Base-by-base conservation (phyloP, 2,888 invertebrate genomes). In the Limnephilus marmoratus region DNA sequence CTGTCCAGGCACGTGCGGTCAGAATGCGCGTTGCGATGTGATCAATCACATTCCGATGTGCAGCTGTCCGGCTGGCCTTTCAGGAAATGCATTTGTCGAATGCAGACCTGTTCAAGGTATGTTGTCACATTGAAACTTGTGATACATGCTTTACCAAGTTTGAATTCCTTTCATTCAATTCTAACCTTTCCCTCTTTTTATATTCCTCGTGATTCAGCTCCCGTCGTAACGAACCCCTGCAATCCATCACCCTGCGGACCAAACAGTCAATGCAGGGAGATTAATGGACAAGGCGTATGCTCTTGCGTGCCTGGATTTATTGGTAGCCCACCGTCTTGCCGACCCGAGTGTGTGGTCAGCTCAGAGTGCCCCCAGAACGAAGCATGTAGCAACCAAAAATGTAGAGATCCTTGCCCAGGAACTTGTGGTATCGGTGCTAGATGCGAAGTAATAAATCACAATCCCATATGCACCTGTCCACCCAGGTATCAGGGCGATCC, bases 321-420 rank as follows among this genome's bases (percentile, higher is more conserved):
- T 81, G 98, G 98, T 85, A 96, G 96, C 93, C 98, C 98, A 82
- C 98, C 98, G 31, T 96, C 97, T 82, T 98, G 98, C 94, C 96
- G 97, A 93, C 98, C 98, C 11, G 97, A 98, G 95, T 98, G 98
- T 94, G 96, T 97, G 37, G 97, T 97, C 2, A 98, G 97, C 94
- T 97, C 97, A 0, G 98, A 98, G 94, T 98, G 98, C 95, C 95
- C 97, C 68, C 95, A 96, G 93, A 97, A 97, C 94, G 96, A 97
- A 95, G 97, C 98, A 1, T 98, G 98, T 94, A 97, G 97, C 92
- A 98, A 97, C 94, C 97, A 97, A 94, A 98, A 97, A 95, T 98
- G 98, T 95, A 96, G 96, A 92, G 97, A 98, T 95, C 98, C 98
- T n/a, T 98, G 98, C 94, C 96, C 97, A 29, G 98, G 98, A 53